Base-by-base conservation (phyloP, 2,113 vertebrate species). In the Bufo bufo region DNA sequence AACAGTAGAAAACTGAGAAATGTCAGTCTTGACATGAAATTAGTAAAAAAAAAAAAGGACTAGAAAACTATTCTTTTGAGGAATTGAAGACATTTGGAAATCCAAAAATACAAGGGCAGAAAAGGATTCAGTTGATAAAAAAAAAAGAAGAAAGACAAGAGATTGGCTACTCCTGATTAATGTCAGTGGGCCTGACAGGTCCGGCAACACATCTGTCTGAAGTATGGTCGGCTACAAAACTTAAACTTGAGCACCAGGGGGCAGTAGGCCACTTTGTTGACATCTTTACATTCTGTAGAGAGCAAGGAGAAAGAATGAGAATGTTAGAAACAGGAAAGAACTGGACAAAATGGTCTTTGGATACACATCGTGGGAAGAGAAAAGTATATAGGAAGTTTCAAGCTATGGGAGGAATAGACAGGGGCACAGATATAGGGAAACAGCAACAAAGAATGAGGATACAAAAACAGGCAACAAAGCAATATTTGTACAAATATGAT, bases 161-260 rank as follows among this genome's bases (percentile, higher is more conserved):
- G 12, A 12, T 13, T 33, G 74, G n/a, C 0, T 52, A 54, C 43
- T 58, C 65, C 69, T 49, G 23, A 59, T 66, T 54, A 56, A 19
- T 77, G 90, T 96, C 95, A 98, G 92, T 97, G 97, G 89, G 98
- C 97, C 93, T 99, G 98, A 95, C 98, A 99, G 23, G 98, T 99
- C 94, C 98, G 98, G 94, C 98, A 99, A 95, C 98, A 99, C 98
- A 99, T 99, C 94, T 99, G 98, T 95, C 98, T 96, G 95, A 99
- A 99, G 94, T 99, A 99, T 89, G 97, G 94, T 90, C 98, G 95
- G 95, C 96, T 98, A 96, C 98, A 99, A 95, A 99, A 99, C 94
- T 99, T 98, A 90, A 99, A 99, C 95, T 98, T 99, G 93, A 99
- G 96, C 96, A 99, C 98, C 91, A 99, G 97, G 87, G 98, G 98